A percentile compares a stretch with the other conserved stretches of the same genome.
Evolutionary conservation across 1,140 invertebrate genomes (phyloP).

Genomic region (Drosophila murphyi): DNA sequence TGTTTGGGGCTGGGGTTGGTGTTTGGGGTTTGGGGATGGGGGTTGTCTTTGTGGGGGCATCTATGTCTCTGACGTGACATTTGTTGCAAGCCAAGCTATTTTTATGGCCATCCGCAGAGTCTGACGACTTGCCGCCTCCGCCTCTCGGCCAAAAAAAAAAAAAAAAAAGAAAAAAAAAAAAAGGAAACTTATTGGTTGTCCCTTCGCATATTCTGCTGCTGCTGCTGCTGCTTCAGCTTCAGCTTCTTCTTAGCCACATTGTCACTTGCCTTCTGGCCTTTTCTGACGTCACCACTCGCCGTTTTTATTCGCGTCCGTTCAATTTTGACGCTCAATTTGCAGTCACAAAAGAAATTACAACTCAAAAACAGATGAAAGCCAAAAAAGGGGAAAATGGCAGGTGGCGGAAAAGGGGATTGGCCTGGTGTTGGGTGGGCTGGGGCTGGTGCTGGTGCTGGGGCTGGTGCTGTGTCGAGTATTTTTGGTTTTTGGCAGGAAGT

Average conservation of each 20-base stretch:
- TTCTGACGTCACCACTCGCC: constrained; percentile 50
- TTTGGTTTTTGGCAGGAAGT: constrained; percentile 19
- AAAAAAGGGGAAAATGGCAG: neutral
- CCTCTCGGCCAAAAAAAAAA: neutral
- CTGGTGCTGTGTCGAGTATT: neutral
- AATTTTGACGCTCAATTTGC: constrained; percentile 74
- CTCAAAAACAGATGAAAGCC: constrained; percentile 74
- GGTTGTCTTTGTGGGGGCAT: neutral
- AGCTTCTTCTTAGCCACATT: neutral
- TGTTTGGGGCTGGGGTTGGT: neutral
- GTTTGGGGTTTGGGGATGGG: neutral
- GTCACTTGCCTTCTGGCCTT: constrained; percentile 8
- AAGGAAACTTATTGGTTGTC: constrained; percentile 22
- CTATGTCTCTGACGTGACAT: constrained; percentile 48
- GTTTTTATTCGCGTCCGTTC: constrained; percentile 49
- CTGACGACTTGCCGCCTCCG: neutral
- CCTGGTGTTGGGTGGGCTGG: neutral
- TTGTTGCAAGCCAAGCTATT: constrained; percentile 59
- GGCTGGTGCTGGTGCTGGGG: neutral
- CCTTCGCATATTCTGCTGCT: neutral
- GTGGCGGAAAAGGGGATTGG: neutral
- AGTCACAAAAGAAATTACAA: constrained; percentile 72
- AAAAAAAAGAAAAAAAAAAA: no score
- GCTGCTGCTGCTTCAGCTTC: neutral
- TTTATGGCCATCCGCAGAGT: constrained; percentile 49